Percentiles rank a stretch among this genome's conserved stretches.
phyloP scores from a whole-genome alignment of 2,888 invertebrate species.

The Allacma fusca region DNA sequence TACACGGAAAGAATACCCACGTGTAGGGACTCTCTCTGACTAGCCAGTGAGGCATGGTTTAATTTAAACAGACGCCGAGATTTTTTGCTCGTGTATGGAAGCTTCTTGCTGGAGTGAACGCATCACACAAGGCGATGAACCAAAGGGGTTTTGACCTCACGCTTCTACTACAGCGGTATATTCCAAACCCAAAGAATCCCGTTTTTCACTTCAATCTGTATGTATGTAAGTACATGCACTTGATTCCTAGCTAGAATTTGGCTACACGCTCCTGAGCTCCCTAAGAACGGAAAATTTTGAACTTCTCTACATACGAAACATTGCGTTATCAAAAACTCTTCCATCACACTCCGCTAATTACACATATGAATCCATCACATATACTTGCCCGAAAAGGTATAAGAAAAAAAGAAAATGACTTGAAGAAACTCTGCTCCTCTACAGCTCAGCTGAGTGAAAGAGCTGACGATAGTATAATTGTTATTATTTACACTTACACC shows the following conservation, averaged over 20 bases:
- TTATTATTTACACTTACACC: too few species aligned
- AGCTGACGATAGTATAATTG: too few species aligned
- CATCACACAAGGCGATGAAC: slow-evolving; percentile 16
- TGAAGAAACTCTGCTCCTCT: too few species aligned
- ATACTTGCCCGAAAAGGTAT: too few species aligned
- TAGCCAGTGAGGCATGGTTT: slow-evolving; percentile 8
- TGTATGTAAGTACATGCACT: background rate
- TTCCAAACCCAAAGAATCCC: background rate
- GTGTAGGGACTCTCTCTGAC: slow-evolving; percentile 1
- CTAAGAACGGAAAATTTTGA: background rate
- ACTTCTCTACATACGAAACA: too few species aligned
- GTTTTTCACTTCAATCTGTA: background rate
- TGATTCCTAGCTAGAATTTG: background rate
- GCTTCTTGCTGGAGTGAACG: slow-evolving; percentile 6
- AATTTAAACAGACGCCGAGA: slow-evolving; percentile 7
- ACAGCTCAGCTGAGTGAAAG: too few species aligned
- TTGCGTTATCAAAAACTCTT: too few species aligned
- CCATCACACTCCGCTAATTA: too few species aligned
- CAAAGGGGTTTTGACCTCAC: slow-evolving; percentile 12
- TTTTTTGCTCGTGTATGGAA: slow-evolving; percentile 16
- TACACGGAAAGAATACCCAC: background rate
- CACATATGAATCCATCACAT: too few species aligned
- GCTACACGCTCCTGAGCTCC: background rate
- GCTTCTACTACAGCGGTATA: background rate
- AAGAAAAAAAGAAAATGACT: too few species aligned